phyloP scores from a whole-genome alignment of 2,888 invertebrate genomes.

The Dynastes grantii region DNA sequence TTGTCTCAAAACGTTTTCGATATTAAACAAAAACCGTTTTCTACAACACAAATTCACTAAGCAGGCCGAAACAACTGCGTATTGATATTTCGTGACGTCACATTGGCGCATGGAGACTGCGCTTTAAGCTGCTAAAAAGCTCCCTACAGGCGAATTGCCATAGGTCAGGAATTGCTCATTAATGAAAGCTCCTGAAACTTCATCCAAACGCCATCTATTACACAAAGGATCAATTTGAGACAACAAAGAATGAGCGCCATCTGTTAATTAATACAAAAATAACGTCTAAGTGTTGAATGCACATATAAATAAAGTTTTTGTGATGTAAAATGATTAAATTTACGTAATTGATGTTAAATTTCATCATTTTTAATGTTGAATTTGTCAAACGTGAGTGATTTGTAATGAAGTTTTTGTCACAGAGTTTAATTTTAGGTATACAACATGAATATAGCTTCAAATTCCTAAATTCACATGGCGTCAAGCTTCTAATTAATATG shows the following conservation, averaged over 20 bases:
- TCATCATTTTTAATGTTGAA: too few relatives aligned
- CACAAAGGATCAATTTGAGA: neutral
- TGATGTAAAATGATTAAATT: too few relatives aligned
- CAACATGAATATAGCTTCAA: too few relatives aligned
- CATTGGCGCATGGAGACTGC: conserved; percentile 66
- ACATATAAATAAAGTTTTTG: too few relatives aligned
- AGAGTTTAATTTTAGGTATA: too few relatives aligned
- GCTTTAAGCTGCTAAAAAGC: conserved; percentile 55
- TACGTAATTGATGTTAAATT: too few relatives aligned
- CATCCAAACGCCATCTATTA: conserved; percentile 7
- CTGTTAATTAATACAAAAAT: neutral
- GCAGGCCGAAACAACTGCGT: conserved; percentile 57
- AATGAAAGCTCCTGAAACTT: conserved; percentile 35
- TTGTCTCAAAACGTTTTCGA: conserved; percentile 58
- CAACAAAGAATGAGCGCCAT: neutral
- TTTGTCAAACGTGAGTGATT: too few relatives aligned
- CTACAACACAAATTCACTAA: conserved; percentile 57
- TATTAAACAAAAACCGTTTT: conserved; percentile 61
- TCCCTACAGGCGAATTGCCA: conserved; percentile 59
- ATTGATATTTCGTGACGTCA: conserved; percentile 69
- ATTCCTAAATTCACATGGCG: too few relatives aligned
- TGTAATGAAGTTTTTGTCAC: too few relatives aligned
- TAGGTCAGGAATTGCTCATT: conserved; percentile 62
- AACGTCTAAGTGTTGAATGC: neutral
- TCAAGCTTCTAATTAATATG: too few relatives aligned